These are phyloP conservation scores for Pangasius krempfi DNA, from an alignment of 2,797 vertebrate species.

Conservation along the genomic window DNA sequence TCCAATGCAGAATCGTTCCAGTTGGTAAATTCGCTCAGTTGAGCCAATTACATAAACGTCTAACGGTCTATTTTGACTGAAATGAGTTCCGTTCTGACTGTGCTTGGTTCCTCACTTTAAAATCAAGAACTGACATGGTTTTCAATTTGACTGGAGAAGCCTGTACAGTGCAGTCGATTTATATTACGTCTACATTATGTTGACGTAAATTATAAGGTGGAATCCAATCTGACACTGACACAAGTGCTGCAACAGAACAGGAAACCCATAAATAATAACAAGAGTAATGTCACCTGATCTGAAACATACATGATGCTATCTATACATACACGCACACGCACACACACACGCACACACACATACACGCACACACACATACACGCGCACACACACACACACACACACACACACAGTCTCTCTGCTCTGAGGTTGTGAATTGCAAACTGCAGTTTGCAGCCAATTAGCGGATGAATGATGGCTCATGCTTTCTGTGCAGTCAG, in stretches of 20 bases:
- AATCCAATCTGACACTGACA: not conserved
- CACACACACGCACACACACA: not conserved
- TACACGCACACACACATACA: not conserved
- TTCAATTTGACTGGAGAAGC: not conserved
- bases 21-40: not conserved
- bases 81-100: not conserved
- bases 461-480: conserved; percentile 6
- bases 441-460: not conserved
- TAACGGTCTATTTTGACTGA: not conserved
- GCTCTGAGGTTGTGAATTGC: not conserved
- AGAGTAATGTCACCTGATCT: too few species aligned
- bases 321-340: not conserved
- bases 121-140: not conserved
- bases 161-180: not conserved
- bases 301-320: not conserved
- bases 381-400: not conserved
- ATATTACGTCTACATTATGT: not conserved
- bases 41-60: not conserved
- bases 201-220: not conserved
- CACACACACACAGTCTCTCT: not conserved
- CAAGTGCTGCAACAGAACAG: not conserved
- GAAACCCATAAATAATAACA: not conserved
- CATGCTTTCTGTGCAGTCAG: not conserved
- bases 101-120: not conserved
- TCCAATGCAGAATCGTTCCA: not conserved